Percentiles rank a stretch among this genome's conserved stretches.
These are phyloP conservation scores for Strigops habroptila DNA, from an alignment of 2,113 vertebrate species.

Conservation along the genomic window DNA sequence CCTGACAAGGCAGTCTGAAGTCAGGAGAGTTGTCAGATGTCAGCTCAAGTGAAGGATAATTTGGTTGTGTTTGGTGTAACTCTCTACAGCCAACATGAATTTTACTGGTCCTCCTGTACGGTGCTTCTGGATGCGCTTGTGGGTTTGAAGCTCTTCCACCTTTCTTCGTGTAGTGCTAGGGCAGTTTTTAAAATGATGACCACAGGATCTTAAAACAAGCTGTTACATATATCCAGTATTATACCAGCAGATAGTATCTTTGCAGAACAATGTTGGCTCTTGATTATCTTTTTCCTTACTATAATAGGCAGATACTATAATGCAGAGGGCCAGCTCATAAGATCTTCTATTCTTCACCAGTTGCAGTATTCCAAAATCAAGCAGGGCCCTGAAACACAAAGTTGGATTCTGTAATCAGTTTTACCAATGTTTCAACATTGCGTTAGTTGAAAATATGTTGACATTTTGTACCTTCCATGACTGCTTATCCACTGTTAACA, in stretches of 20 bases:
- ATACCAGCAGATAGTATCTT: neutral
- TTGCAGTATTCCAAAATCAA: neutral
- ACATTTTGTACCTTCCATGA: constrained; percentile 13
- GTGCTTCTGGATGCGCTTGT: neutral
- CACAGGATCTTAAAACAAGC: neutral
- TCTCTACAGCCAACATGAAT: neutral
- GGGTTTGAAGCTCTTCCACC: neutral
- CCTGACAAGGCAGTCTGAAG: neutral
- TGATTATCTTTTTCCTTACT: neutral
- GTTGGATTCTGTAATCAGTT: constrained; percentile 3
- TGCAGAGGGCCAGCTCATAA: constrained; percentile 4
- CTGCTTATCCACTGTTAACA: constrained; percentile 37
- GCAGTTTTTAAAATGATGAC: neutral
- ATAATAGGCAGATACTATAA: neutral
- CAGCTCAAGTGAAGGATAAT: neutral
- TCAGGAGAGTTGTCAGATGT: neutral
- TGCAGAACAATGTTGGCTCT: neutral
- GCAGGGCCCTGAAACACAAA: constrained; percentile 8
- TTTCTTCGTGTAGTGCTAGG: neutral
- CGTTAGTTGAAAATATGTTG: constrained; percentile 30
- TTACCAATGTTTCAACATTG: constrained; percentile 40
- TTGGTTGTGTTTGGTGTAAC: neutral
- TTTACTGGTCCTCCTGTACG: neutral
- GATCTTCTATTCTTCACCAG: neutral
- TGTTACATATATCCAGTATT: neutral